Evolutionary conservation across 2,888 invertebrate species (phyloP).

Genomic region (Onthophagus sagittarius): DNA sequence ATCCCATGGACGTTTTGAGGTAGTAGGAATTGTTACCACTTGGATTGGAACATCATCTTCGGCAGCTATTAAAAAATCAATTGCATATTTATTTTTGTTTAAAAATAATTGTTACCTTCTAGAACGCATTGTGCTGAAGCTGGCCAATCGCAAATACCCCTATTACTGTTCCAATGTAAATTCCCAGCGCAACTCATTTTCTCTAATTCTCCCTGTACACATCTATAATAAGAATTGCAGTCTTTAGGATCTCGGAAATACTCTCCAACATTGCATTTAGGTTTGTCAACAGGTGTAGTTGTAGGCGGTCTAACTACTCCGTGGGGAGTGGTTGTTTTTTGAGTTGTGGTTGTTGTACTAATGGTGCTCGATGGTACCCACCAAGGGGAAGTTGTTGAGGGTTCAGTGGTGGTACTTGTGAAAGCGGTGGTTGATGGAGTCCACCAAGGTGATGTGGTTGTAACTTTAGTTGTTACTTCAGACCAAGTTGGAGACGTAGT

Average conservation of each 20-base stretch:
- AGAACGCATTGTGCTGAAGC: conserved; percentile 61
- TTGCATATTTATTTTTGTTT: no score
- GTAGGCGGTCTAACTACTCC: conserved; percentile 51
- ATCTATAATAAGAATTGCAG: conserved; percentile 74
- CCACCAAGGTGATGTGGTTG: conserved; percentile 39
- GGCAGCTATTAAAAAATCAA: neutral
- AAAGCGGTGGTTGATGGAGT: conserved; percentile 39
- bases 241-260: conserved; percentile 61
- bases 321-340: conserved; percentile 35
- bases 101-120: neutral
- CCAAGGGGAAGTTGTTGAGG: conserved; percentile 25
- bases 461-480: conserved; percentile 24
- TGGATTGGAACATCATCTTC: conserved; percentile 11
- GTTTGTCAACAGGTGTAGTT: conserved; percentile 39
- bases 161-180: conserved; percentile 70
- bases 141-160: conserved; percentile 78
- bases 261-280: conserved; percentile 49
- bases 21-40: conserved; percentile 24
- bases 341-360: conserved; percentile 15
- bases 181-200: conserved; percentile 76
- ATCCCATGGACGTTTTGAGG: conserved; percentile 14
- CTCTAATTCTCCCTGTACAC: conserved; percentile 66
- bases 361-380: conserved; percentile 16
- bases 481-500: conserved; percentile 26
- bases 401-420: conserved; percentile 34